phyloP scores from a whole-genome alignment of 2,797 vertebrate genomes.

The Paratrypauchen microcephalus region DNA sequence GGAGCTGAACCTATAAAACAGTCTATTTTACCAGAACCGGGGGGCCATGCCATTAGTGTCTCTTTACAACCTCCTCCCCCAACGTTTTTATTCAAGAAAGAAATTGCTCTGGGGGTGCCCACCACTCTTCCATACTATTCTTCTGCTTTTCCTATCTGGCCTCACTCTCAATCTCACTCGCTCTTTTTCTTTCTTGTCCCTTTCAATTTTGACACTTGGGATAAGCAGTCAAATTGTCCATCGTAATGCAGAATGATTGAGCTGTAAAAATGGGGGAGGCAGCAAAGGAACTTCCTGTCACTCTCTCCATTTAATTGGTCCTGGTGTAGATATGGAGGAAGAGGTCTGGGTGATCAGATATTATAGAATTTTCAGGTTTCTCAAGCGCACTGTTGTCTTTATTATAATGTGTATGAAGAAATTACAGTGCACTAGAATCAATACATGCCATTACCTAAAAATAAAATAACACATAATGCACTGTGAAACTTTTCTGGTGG shows the following conservation, averaged over 20 bases:
- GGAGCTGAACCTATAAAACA: conserved; percentile 82
- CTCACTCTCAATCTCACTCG: conserved; percentile 82
- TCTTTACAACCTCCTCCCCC: conserved; percentile 79
- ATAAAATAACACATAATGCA: too few species aligned
- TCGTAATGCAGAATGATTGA: conserved; percentile 74
- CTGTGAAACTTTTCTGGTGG: too few species aligned
- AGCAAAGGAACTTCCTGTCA: conserved; percentile 81
- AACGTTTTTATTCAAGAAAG: conserved; percentile 76
- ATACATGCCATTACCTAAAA: background rate
- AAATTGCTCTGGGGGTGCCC: conserved; percentile 91
- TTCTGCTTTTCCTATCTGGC: conserved; percentile 72
- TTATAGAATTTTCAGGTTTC: conserved; percentile 11
- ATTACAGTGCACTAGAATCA: background rate
- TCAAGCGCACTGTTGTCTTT: background rate
- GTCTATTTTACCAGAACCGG: conserved; percentile 93
- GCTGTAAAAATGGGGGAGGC: conserved; percentile 79
- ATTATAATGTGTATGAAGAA: background rate
- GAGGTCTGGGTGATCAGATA: conserved; percentile 40
- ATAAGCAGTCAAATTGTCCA: conserved; percentile 67
- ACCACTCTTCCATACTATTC: conserved; percentile 80
- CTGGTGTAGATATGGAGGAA: conserved; percentile 92
- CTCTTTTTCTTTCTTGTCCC: conserved; percentile 87
- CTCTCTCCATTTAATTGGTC: conserved; percentile 86
- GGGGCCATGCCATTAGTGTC: conserved; percentile 86
- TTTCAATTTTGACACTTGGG: conserved; percentile 88